Evolutionary conservation across 2,113 vertebrate genomes (phyloP), one percentile per base, ranked within the genome.

Genomic region (Aspiorhynchus laticeps): DNA sequence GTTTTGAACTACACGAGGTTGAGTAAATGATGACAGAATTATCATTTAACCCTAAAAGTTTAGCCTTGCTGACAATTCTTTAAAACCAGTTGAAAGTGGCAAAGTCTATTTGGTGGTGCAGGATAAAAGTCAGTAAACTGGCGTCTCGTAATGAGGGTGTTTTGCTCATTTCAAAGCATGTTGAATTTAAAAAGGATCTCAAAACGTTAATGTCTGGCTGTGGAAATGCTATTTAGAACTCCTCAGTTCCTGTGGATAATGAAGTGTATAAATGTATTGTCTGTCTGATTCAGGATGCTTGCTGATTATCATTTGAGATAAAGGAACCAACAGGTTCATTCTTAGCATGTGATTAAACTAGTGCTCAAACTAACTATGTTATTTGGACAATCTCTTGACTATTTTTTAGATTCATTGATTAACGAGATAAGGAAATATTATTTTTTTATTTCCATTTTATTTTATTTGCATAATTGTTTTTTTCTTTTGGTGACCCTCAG

Each of bases 111-210:
- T 75, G 41, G 2, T 46, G n/a, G n/a, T 26, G 73, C 41, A 1
- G n/a, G n/a, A 76, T 76, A 17, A 17, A 76, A 76, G 71, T 43
- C 5, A 3, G 3, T 21, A 36, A 71, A 43, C 9, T 74, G 24
- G n/a, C 3, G 0, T 28, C 15, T 76, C 1, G 11, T 76, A 48
- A 48, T 76, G 74, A 76, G 41, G 24, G 74, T 28, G 74, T 76
- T 76, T 76, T 76, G 74, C 3, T 76, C 24, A 76, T 48, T 76
- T 76, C 38, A 76, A 76, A 48, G 74, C 74, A 17, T 76, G 14
- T 0, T 76, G 73, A 48, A 4, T 76, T 26, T 15, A 48, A 76
- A 76, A 76, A 43, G 74, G 41, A 15, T 76, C 24, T 28, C 73
- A 15, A 73, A 71, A 73, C 10, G 0, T 74, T 41, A n/a, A 4